Evolutionary conservation across 2,888 invertebrate species (phyloP).

Genomic region (Idaea straminata): DNA sequence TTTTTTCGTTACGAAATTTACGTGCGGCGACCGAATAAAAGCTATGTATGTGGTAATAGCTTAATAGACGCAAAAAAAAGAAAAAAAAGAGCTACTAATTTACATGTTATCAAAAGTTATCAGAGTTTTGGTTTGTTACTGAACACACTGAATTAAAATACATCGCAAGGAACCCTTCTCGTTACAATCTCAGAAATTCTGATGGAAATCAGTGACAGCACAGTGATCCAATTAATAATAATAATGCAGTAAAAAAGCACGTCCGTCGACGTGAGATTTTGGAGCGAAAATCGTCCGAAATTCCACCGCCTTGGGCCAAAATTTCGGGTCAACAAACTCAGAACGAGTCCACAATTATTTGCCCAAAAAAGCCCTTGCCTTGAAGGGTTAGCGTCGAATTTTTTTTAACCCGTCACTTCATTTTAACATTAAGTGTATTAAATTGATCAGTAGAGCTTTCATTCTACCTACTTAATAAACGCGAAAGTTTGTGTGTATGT

Average conservation of each 20-base stretch:
- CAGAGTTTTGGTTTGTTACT: slow-evolving; percentile 15
- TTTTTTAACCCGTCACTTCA: slow-evolving; percentile 43
- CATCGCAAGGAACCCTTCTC: background rate
- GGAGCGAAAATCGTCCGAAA: slow-evolving; percentile 69
- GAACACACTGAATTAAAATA: slow-evolving; percentile 30
- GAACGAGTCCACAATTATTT: slow-evolving; percentile 68
- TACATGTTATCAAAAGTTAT: background rate
- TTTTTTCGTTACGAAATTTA: too few species aligned
- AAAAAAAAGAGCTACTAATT: too few species aligned
- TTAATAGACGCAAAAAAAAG: too few species aligned
- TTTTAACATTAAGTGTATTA: slow-evolving; percentile 32
- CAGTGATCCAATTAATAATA: slow-evolving; percentile 77
- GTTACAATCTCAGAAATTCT: background rate
- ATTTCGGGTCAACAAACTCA: slow-evolving; percentile 51
- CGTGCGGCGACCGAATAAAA: too few species aligned
- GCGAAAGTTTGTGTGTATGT: too few species aligned
- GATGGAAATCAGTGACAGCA: slow-evolving; percentile 31
- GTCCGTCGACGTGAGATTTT: slow-evolving; percentile 68
- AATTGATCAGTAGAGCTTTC: background rate
- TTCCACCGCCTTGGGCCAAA: slow-evolving; percentile 52
- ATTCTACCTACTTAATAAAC: background rate
- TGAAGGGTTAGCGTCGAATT: slow-evolving; percentile 41
- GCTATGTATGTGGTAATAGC: too few species aligned
- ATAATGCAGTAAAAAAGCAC: slow-evolving; percentile 67
- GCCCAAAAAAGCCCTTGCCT: slow-evolving; percentile 67